These are phyloP conservation scores for Lerema accius DNA, from an alignment of 1,140 invertebrate genomes.

Conservation along the genomic window DNA sequence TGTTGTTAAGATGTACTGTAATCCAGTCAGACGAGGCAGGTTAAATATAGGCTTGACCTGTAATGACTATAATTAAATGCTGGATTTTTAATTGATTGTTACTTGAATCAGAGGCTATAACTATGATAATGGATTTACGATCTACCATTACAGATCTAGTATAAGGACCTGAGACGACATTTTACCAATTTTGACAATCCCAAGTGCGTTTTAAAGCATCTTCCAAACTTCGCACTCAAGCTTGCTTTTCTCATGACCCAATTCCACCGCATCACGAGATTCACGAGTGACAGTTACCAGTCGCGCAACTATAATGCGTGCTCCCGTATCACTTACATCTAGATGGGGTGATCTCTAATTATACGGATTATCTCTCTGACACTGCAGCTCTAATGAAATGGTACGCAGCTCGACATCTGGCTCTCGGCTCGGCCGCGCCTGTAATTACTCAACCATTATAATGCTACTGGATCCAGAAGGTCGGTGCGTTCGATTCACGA, in stretches of 20 bases:
- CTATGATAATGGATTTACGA: too few species aligned
- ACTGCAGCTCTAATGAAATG: slow-evolving; percentile 32
- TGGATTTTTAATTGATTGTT: too few species aligned
- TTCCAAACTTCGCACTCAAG: background rate
- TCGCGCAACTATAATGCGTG: slow-evolving; percentile 12
- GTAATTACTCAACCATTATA: slow-evolving; percentile 56
- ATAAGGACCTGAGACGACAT: too few species aligned
- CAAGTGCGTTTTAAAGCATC: too few species aligned
- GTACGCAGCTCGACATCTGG: slow-evolving; percentile 60
- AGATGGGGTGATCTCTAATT: slow-evolving; percentile 25
- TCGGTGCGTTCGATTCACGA: slow-evolving; percentile 13
- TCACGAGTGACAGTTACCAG: slow-evolving; percentile 2
- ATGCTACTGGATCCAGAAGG: slow-evolving; percentile 64
- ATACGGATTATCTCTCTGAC: slow-evolving; percentile 27
- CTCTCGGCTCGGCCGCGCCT: slow-evolving; percentile 46
- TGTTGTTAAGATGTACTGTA: too few species aligned
- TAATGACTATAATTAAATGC: too few species aligned
- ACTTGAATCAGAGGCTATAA: too few species aligned
- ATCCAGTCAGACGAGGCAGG: too few species aligned
- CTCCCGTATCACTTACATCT: slow-evolving; percentile 26
- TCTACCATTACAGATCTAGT: too few species aligned
- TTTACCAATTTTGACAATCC: too few species aligned
- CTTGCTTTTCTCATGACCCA: slow-evolving; percentile 19
- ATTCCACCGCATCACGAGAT: slow-evolving; percentile 5
- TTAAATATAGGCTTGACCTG: too few species aligned